These are phyloP conservation scores for Sarcophaga rosellei DNA, from an alignment of 2,888 invertebrate species.

Conservation along the genomic window DNA sequence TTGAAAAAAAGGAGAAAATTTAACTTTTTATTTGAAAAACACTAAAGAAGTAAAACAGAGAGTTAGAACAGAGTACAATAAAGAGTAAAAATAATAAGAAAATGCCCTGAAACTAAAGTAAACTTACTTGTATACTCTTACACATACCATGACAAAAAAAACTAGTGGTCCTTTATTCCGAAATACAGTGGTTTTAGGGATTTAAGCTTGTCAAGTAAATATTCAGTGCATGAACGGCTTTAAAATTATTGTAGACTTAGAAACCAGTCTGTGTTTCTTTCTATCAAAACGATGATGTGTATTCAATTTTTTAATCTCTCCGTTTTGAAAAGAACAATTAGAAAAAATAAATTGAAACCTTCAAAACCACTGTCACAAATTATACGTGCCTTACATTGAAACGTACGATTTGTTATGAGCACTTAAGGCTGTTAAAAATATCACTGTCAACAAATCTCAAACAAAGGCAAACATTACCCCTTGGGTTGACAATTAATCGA, in stretches of 20 bases:
- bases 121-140: slow-evolving; percentile 18
- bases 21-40: slow-evolving; percentile 55
- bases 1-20: slow-evolving; percentile 49
- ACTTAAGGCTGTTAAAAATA: slow-evolving; percentile 68
- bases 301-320: no score
- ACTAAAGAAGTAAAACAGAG: slow-evolving; percentile 33
- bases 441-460: slow-evolving; percentile 68
- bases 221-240: not conserved
- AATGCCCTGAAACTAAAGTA: slow-evolving; percentile 49
- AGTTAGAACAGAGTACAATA: not conserved
- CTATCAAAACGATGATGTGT: no score
- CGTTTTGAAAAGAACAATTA: no score
- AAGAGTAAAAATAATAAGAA: slow-evolving; percentile 52
- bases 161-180: not conserved
- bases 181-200: slow-evolving; percentile 9
- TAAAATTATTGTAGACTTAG: no score
- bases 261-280: no score
- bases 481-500: not conserved
- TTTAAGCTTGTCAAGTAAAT: not conserved
- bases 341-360: no score
- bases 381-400: not conserved
- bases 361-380: no score
- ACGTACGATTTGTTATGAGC: slow-evolving; percentile 54
- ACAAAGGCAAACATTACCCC: slow-evolving; percentile 50
- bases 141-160: not conserved